A percentile compares a stretch with the other conserved stretches of the same genome.
Evolutionary conservation across 2,888 invertebrate genomes (phyloP).

Genomic region (Oasisia sp.): DNA sequence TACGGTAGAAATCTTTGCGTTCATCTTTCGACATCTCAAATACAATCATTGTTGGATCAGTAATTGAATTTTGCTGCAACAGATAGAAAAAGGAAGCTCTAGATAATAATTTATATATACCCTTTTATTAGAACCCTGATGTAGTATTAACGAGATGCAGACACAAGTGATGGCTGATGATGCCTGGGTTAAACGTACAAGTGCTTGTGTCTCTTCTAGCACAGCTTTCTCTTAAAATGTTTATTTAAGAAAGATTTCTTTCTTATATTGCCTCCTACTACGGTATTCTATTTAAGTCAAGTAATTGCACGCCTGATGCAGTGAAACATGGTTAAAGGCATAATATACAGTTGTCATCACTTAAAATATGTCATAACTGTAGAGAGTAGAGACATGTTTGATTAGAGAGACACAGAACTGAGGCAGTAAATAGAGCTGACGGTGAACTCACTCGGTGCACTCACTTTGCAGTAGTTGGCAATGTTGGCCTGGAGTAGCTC

Average conservation of each 20-base stretch:
- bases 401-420: no score
- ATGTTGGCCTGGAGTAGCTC: conserved; percentile 66
- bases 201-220: no score
- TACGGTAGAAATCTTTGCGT: conserved; percentile 67
- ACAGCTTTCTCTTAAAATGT: no score
- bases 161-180: no score
- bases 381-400: no score
- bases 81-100: neutral
- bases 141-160: no score
- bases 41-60: conserved; percentile 66
- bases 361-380: no score
- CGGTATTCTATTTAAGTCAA: neutral
- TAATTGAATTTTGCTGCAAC: conserved; percentile 60
- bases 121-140: no score
- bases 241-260: neutral
- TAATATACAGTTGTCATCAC: neutral
- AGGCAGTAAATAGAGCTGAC: no score
- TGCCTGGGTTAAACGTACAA: no score
- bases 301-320: neutral
- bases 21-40: conserved; percentile 68
- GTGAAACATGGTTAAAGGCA: neutral
- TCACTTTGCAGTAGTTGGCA: conserved; percentile 64
- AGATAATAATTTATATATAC: neutral
- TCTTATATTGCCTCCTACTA: neutral
- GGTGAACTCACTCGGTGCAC: conserved; percentile 41